Base-by-base conservation (phyloP, 1,140 invertebrate species). In the Hylyphantes graminicola region DNA sequence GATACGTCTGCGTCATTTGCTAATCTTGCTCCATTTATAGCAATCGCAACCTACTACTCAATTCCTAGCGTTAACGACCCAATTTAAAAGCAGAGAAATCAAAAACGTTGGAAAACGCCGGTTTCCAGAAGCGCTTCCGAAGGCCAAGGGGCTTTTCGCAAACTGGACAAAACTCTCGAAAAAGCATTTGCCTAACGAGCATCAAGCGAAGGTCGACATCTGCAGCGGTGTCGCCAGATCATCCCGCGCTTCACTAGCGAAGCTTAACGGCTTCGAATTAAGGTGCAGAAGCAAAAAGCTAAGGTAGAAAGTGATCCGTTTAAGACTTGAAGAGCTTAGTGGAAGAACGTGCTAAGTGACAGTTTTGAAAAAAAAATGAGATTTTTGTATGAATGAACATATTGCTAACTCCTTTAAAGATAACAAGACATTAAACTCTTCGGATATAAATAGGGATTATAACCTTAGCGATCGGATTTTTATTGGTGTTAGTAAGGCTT, bases 191-290 rank as follows among this genome's bases (percentile, higher is more conserved):
- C 17, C n/a, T 0, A 50, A 70, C 48, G 51, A 12, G 11, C 35
- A 35, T 5, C 35, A 35, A 5, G 7, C 55, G 75, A 67, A 78
- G 73, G 73, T 48, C 57, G 35, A 65, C 48, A 15, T 50, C 19
- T 61, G n/a, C 51, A 21, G 21, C 53, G 35, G 12, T 55, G 51
- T 55, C 72, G 15, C 17, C 48, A 57, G 53, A 17, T 10, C 74
- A 78, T 67, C 75, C 51, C 54, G 75, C 63, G 75, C 75, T 78
- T 67, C 63, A 54, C 51, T 78, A 61, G n/a, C 75, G 75, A 65
- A 78, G 50, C 75, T 78, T 64, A 78, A 65, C 75, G 61, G 61
- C 8, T 21, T 21, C 63, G 53, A 70, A 48, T 63, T 63, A 35
- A 15, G 17, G 17, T 12, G 55, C 21, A 57, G 35, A 59, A 48